Evolutionary conservation across 1,140 invertebrate species (phyloP).

Genomic region (Dendrolimus kikuchii): DNA sequence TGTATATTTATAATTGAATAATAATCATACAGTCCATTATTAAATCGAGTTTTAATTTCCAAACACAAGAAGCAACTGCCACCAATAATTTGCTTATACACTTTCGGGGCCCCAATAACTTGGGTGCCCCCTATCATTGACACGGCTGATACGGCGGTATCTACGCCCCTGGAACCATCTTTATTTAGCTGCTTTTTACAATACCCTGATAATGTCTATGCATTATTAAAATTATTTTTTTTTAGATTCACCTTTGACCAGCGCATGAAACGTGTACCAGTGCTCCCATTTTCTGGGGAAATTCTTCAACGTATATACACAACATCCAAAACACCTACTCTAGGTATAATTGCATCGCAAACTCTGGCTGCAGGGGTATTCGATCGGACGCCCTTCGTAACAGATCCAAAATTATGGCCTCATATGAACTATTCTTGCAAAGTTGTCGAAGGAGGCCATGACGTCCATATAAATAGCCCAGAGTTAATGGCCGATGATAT

Average conservation of each 20-base stretch:
- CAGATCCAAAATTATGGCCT: conserved; percentile 30
- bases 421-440: conserved; percentile 28
- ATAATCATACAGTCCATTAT: no score
- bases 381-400: conserved; percentile 22
- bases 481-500: conserved; percentile 17
- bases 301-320: conserved; percentile 28
- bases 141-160: no score
- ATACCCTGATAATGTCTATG: no score
- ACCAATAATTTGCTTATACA: no score
- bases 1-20: no score
- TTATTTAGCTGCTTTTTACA: no score
- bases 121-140: no score
- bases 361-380: conserved; percentile 19
- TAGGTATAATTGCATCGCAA: conserved; percentile 27
- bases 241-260: conserved; percentile 44
- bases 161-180: no score
- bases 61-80: no score
- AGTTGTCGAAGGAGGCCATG: conserved; percentile 29
- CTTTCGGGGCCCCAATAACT: no score
- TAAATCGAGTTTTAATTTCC: no score
- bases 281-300: conserved; percentile 23
- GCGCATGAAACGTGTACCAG: conserved; percentile 35
- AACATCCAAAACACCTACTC: conserved; percentile 20
- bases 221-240: no score
- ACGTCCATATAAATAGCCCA: conserved; percentile 36